Base-by-base conservation (phyloP, 2,113 vertebrate species). In the Pica pica region DNA sequence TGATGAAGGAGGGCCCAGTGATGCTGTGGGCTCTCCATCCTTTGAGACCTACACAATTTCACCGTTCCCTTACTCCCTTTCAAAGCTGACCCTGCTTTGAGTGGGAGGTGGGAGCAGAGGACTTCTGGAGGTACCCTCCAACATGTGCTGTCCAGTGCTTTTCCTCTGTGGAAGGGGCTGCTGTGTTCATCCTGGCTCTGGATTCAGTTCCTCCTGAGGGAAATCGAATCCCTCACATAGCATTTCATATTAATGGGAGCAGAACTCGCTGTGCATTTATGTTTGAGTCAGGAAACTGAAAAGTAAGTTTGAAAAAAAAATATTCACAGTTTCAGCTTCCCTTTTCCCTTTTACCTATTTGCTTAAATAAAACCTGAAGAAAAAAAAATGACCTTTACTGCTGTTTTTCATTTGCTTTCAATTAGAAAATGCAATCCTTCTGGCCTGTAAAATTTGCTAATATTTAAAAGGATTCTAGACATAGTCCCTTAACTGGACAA, bases 381-480 rank as follows among this genome's bases (percentile, higher is more conserved):
- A 82, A 85, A 84, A 84, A 84, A 88, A 61, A 33, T 56, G 35
- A 95, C 94, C 75, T 96, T 97, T 93, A 78, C 55, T 67, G 39
- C 27, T 67, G 21, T 41, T 88, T 91, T 78, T 69, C 33, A 49
- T 93, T 95, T 92, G 60, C 71, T 96, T 97, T 94, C 79, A 79
- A 80, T 95, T 88, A 90, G 85, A 71, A 90, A 88, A 83, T 64
- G 11, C 78, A 88, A 42, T 77, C 50, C 56, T 90, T 92, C 73
- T 44, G 50, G 44, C 35, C 49, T 41, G 39, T 86, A 94, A 74
- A 83, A 86, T 95, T 94, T 97, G 79, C 88, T 95, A 74, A 81
- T 93, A 77, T 95, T 88, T 95, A 90, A 94, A 90, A 81, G 49
- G 93, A 93, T 95, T 88, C 55, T 90, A 85, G 75, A 75, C 17